Base-by-base conservation (phyloP, 53 echinoderm and acorn worm genomes). In the Stichopus horrens region DNA sequence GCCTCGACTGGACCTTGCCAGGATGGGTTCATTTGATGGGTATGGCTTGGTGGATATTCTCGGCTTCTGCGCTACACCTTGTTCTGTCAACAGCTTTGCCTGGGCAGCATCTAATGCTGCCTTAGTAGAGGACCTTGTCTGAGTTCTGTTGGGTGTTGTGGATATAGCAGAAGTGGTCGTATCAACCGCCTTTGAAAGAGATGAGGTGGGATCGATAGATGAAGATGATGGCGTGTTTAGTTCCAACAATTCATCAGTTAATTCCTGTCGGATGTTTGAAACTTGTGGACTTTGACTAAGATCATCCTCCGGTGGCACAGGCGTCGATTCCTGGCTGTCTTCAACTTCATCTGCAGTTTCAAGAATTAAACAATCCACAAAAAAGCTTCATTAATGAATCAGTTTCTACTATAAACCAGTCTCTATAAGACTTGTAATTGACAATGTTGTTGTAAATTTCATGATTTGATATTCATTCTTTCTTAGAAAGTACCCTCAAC, bases 1-100 rank as follows among this genome's bases (percentile, higher is more conserved):
- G 2, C 87, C 87, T 57, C 53, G 19, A 75, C 87, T 87, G n/a
- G 87, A 87, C n/a, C 87, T 52, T 5, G 87, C 87, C 55, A 87
- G 23, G 7, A 87, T 74, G 58, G 87, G 87, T 75, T 87, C 55
- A 18, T 74, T 75, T 14, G 87, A 75, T 20, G 71, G 75, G 19
- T 54, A 74, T n/a, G 87, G 87, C 58, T 87, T 87, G n/a, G 87
- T 73, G 20, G 87, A 54, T 37, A 55, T 57, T 7, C 75, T 19
- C 54, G 75, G 74, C 55, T 68, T 65, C 54, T 67, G 54, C 9
- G 52, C 51, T 7, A 13, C 53, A 13, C 37, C 65, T 21, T 65
- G 71, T 3, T 65, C 65, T 9, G 86, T 67, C n/a, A 18, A 22
- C 23, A 86, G 63, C 21, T 86, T 86, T 23, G 87, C 54, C n/a